Evolutionary conservation across 2,797 vertebrate genomes (phyloP), one percentile per base, ranked within the genome.

Genomic region (Parauchenoglanis punctatus): DNA sequence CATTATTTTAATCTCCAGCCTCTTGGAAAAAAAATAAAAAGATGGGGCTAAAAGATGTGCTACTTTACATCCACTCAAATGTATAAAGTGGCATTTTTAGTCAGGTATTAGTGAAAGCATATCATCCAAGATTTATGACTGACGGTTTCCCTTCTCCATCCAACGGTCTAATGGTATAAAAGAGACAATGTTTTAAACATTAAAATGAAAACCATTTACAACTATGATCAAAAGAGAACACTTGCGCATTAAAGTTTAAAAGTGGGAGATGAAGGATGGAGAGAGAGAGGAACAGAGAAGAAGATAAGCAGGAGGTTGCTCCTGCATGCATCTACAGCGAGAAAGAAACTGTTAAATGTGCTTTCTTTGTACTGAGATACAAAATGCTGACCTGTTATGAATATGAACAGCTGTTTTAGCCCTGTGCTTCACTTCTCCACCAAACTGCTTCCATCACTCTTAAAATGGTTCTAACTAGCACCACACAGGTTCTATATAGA

Each of bases 101-200:
- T 90, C 76, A 91, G 96, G 97, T 97, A 98, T 99, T 99, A 98
- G 97, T 92, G 94, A 94, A 91, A 92, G 94, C 93, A 94, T 93
- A 95, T 96, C 97, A 98, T 99, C 93, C 93, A 99, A 98, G 95
- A 99, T 99, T 98, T 96, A 99, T 99, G 95, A 96, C 96, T 90
- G 94, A 97, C 90, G 96, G 96, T 94, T 97, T 96, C 93, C 91
- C 88, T 93, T 92, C 92, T 94, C 95, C 92, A 96, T 86, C 92
- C 95, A 93, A 96, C 96, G 96, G 96, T 96, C 96, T 98, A 97
- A 98, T 97, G 96, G 96, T 96, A 97, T 96, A 96, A 97, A 95
- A 97, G 95, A 98, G 97, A 98, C 96, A 97, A 97, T 97, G 96
- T 98, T 99, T 99, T 97, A 98, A 99, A 99, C 97, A 98, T 98